These are phyloP conservation scores for Serinus canaria DNA, from an alignment of 2,113 vertebrate species.

Conservation along the genomic window DNA sequence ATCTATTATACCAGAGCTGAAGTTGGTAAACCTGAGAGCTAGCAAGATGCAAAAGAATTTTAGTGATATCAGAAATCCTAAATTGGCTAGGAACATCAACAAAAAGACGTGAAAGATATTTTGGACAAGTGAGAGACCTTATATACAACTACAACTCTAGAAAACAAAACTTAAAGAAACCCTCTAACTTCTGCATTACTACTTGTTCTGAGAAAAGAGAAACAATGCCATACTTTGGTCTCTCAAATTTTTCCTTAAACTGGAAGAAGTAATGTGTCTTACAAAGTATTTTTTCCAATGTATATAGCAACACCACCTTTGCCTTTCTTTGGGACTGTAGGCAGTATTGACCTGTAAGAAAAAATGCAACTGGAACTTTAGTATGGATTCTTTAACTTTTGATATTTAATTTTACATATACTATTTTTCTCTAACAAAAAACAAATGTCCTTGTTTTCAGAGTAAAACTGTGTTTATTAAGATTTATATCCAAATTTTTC, in stretches of 20 bases:
- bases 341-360: neutral
- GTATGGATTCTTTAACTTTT: neutral
- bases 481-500: neutral
- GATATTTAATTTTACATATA: neutral
- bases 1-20: neutral
- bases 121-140: neutral
- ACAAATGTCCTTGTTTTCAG: neutral
- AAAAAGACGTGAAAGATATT: neutral
- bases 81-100: neutral
- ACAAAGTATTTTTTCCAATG: neutral
- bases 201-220: neutral
- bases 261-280: neutral
- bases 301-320: neutral
- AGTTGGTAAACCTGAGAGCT: neutral
- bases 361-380: neutral
- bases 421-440: neutral
- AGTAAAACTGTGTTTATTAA: neutral
- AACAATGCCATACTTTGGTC: accelerated
- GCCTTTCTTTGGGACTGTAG: neutral
- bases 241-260: neutral
- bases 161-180: neutral
- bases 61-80: neutral
- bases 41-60: neutral
- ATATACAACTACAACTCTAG: neutral
- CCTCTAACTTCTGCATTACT: neutral